Evolutionary conservation across 2,888 invertebrate species (phyloP).

Genomic region (Homarus gammarus): DNA sequence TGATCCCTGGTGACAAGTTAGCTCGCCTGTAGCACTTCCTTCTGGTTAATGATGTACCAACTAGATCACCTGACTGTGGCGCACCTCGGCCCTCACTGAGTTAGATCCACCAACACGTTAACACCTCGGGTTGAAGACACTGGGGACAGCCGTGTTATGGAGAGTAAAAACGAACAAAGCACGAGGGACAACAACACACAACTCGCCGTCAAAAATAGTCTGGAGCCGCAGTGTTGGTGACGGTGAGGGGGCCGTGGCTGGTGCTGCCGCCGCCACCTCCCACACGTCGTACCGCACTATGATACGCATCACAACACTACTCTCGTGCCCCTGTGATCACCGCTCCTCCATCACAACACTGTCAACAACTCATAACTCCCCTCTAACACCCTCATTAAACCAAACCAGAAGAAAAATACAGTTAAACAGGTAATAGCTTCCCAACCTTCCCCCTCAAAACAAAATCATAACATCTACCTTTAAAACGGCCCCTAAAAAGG

Average conservation of each 20-base stretch:
- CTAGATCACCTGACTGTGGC: too few relatives aligned
- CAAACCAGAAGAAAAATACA: too few relatives aligned
- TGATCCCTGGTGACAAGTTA: neutral
- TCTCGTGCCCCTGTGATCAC: too few relatives aligned
- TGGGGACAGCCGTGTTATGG: neutral
- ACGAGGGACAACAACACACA: neutral
- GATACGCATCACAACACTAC: neutral
- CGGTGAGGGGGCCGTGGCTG: slow-evolving; percentile 1
- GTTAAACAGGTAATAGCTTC: too few relatives aligned
- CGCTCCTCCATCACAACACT: too few relatives aligned
- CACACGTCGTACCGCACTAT: slow-evolving; percentile 39
- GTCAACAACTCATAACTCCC: too few relatives aligned
- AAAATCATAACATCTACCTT: too few relatives aligned
- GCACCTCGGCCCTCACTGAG: neutral
- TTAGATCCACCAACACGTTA: neutral
- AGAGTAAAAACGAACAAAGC: neutral
- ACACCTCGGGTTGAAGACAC: neutral
- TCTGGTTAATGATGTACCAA: too few relatives aligned
- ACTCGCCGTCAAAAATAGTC: slow-evolving; percentile 35
- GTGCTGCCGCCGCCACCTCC: slow-evolving; percentile 22
- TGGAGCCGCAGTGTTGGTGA: slow-evolving; percentile 10
- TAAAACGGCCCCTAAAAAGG: too few relatives aligned
- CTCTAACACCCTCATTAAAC: too few relatives aligned
- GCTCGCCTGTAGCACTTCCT: too few relatives aligned
- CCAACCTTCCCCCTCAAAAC: too few relatives aligned